These are phyloP conservation scores for Melanerpes aurifrons DNA, from an alignment of 2,113 vertebrate genomes.

Conservation along the genomic window DNA sequence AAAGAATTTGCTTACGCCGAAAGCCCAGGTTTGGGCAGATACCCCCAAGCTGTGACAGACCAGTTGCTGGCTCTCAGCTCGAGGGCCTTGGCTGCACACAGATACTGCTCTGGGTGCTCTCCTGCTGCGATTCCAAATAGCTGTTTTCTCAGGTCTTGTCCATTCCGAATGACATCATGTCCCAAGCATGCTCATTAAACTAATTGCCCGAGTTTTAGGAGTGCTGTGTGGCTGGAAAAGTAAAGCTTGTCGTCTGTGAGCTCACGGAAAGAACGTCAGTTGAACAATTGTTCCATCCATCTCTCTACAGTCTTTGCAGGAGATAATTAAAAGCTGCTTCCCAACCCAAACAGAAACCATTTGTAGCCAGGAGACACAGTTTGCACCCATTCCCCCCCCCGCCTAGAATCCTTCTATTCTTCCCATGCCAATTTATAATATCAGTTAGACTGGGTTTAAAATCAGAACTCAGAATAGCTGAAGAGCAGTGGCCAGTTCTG, in stretches of 20 bases:
- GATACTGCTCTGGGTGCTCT: neutral
- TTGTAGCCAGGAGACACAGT: neutral
- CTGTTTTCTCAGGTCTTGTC: conserved; percentile 4
- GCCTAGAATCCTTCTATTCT: neutral
- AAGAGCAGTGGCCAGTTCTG: neutral
- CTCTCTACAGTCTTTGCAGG: neutral
- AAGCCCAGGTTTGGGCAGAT: neutral
- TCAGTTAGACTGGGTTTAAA: neutral
- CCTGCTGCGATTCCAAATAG: neutral
- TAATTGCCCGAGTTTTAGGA: conserved; percentile 35
- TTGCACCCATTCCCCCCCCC: neutral
- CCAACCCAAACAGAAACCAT: neutral
- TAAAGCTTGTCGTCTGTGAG: neutral
- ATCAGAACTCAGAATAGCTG: neutral
- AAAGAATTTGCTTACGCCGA: neutral
- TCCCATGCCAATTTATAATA: neutral
- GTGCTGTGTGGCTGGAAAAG: neutral
- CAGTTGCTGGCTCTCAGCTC: neutral
- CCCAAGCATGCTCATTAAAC: neutral
- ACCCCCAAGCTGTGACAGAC: neutral
- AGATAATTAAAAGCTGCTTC: conserved; percentile 13
- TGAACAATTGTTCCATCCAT: conserved; percentile 22
- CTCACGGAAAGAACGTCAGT: conserved; percentile 28
- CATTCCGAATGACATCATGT: conserved; percentile 34
- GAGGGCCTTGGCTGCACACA: neutral